Conservation (phyloP, 2,797 vertebrate species). For the Sebastes iracundus region DNA sequence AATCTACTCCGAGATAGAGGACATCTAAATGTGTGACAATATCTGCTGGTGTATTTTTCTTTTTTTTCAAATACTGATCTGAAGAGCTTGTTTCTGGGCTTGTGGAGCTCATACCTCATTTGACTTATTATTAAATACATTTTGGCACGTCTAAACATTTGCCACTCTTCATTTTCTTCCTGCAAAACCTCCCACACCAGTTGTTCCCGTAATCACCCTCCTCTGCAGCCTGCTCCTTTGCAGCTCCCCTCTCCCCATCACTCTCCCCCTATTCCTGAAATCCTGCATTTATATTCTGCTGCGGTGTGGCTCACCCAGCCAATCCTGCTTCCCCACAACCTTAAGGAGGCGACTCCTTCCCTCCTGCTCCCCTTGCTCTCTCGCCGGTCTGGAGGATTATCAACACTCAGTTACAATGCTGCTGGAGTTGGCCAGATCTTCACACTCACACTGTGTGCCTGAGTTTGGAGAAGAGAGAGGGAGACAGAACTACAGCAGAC, state of each 20-base stretch:
- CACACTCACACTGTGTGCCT: conserved; percentile 61
- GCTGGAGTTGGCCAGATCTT: conserved; percentile 58
- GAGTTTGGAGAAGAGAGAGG: conserved; percentile 41
- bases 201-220: neutral
- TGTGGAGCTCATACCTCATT: neutral
- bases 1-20: neutral
- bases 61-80: neutral
- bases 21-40: neutral
- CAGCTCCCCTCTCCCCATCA: conserved; percentile 12
- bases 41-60: neutral
- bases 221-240: conserved; percentile 14
- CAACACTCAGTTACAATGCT: conserved; percentile 54
- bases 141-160: neutral
- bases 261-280: conserved; percentile 25
- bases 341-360: conserved; percentile 55
- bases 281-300: conserved; percentile 72
- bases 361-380: conserved; percentile 42
- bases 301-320: conserved; percentile 60
- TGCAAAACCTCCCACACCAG: neutral
- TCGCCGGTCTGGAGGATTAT: conserved; percentile 42
- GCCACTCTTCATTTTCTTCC: neutral
- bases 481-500: conserved; percentile 65
- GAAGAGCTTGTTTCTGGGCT: neutral
- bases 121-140: conserved; percentile 3
- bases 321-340: conserved; percentile 64